phyloP scores from a whole-genome alignment of 2,888 invertebrate genomes.

The Odontomyia ornata region DNA sequence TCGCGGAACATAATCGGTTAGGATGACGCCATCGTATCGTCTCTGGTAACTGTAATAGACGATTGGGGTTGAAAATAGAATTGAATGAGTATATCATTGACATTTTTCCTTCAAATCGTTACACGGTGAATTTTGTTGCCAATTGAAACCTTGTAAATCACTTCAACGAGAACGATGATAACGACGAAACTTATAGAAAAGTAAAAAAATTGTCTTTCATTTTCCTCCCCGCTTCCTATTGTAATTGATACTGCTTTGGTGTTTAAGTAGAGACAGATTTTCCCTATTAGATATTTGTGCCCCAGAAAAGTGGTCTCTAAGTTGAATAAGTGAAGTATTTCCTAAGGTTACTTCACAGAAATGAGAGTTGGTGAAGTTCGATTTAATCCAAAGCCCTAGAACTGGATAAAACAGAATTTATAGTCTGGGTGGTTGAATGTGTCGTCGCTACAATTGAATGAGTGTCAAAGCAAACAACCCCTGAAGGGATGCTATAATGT shows the following conservation, averaged over 20 bases:
- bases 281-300: not conserved
- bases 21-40: slow-evolving; percentile 1
- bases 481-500: too few relatives aligned
- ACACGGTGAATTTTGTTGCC: slow-evolving; percentile 34
- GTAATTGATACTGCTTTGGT: slow-evolving; percentile 16
- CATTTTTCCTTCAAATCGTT: not conserved
- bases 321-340: too few relatives aligned
- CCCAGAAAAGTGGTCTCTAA: too few relatives aligned
- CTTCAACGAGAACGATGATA: slow-evolving; percentile 8
- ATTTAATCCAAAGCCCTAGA: not conserved
- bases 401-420: not conserved
- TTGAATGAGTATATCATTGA: slow-evolving; percentile 3
- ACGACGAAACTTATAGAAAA: slow-evolving; percentile 21
- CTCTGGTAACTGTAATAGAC: not conserved
- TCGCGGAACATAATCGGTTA: not conserved
- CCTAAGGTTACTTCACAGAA: too few relatives aligned
- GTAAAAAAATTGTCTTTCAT: not conserved
- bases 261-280: slow-evolving; percentile 14
- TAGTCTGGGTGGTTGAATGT: not conserved
- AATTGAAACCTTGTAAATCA: slow-evolving; percentile 48
- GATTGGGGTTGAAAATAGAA: slow-evolving; percentile 9
- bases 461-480: not conserved
- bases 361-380: not conserved
- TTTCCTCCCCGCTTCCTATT: not conserved
- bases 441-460: not conserved